phyloP scores from a whole-genome alignment of 2,113 vertebrate species.

The Lepisosteus osseus region DNA sequence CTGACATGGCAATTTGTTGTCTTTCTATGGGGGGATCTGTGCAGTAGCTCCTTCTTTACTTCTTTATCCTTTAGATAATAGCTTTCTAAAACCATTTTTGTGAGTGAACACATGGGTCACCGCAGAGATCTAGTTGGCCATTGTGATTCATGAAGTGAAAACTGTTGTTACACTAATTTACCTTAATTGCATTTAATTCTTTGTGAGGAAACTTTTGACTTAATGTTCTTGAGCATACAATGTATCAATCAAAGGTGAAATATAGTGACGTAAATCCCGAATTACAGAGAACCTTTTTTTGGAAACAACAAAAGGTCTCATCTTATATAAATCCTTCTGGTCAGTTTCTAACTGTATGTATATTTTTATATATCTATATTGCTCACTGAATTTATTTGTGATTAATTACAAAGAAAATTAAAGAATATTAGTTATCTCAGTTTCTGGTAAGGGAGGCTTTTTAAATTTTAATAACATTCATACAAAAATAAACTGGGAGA shows the following conservation, averaged over 20 bases:
- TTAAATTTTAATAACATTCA: too few species aligned
- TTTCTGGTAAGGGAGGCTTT: too few species aligned
- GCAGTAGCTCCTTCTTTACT: constrained; percentile 73
- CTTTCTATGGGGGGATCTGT: constrained; percentile 67
- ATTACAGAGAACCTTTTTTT: constrained; percentile 1
- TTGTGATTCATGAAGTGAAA: constrained; percentile 59
- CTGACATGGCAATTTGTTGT: constrained; percentile 85
- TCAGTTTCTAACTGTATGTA: too few species aligned
- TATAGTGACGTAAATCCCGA: constrained; percentile 37
- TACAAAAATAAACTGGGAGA: too few species aligned
- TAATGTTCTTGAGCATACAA: constrained; percentile 50
- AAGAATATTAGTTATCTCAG: too few species aligned
- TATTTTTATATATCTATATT: too few species aligned
- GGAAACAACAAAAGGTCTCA: not conserved
- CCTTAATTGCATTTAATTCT: constrained; percentile 77
- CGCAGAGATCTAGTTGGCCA: constrained; percentile 61
- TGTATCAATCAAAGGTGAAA: constrained; percentile 52
- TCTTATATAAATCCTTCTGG: too few species aligned
- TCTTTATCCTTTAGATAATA: constrained; percentile 63
- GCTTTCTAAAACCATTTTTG: constrained; percentile 70
- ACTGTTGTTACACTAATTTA: constrained; percentile 75
- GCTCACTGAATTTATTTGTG: too few species aligned
- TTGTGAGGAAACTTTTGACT: constrained; percentile 65
- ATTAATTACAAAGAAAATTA: too few species aligned
- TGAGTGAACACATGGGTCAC: constrained; percentile 77